A percentile compares a stretch with the other conserved stretches of the same genome.
Conservation (phyloP, 2,888 invertebrate genomes). For the Isotomurus palustris region DNA sequence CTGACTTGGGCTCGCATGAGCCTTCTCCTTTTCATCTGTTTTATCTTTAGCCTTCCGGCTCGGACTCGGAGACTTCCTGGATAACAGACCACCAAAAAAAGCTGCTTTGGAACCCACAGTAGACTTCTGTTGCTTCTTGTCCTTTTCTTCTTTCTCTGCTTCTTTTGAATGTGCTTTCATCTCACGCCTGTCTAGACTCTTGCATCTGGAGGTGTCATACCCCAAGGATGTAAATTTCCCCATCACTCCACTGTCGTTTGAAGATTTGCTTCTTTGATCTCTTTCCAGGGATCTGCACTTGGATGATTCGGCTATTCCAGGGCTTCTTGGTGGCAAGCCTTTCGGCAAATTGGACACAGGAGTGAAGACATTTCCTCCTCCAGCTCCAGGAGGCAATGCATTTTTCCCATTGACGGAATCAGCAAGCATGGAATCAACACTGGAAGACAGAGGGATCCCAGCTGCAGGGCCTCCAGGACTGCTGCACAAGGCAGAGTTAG, state of each 20-base stretch:
- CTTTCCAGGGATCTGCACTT: slow-evolving; percentile 44
- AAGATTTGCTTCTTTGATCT: slow-evolving; percentile 31
- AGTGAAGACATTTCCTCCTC: slow-evolving; percentile 35
- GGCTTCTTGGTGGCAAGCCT: slow-evolving; percentile 44
- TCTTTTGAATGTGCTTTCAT: slow-evolving; percentile 28
- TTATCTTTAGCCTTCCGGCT: slow-evolving; percentile 36
- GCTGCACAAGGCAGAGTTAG: slow-evolving; percentile 10
- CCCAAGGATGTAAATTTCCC: slow-evolving; percentile 38
- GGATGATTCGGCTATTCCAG: slow-evolving; percentile 28
- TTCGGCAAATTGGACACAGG: slow-evolving; percentile 37
- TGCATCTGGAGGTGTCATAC: slow-evolving; percentile 37
- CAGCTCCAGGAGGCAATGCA: slow-evolving; percentile 14
- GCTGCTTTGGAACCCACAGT: slow-evolving; percentile 44
- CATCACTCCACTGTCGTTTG: slow-evolving; percentile 29
- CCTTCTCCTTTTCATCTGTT: slow-evolving; percentile 25
- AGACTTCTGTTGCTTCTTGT: slow-evolving; percentile 36
- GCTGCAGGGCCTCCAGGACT: slow-evolving; percentile 8
- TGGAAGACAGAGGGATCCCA: slow-evolving; percentile 34
- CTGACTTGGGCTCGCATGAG: slow-evolving; percentile 23
- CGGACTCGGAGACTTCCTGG: slow-evolving; percentile 43
- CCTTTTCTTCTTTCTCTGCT: slow-evolving; percentile 35
- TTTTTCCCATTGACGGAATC: slow-evolving; percentile 21
- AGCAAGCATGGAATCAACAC: slow-evolving; percentile 41
- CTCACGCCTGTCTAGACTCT: slow-evolving; percentile 42
- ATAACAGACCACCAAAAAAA: slow-evolving; percentile 43